phyloP scores from a whole-genome alignment of 2,888 invertebrate species.

The Drosophila picticornis region DNA sequence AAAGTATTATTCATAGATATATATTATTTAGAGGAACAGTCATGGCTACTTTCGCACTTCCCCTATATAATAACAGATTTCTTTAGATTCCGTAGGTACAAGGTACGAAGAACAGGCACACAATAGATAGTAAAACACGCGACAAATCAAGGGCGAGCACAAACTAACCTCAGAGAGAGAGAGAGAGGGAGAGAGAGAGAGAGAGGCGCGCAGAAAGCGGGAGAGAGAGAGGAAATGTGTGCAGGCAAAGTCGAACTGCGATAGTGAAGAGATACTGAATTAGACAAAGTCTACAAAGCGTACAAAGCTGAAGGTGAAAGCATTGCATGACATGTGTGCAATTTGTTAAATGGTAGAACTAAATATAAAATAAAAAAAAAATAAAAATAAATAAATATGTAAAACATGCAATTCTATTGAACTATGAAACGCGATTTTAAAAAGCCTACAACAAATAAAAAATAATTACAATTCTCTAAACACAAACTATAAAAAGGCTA shows the following conservation, averaged over 20 bases:
- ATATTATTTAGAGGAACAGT: not conserved
- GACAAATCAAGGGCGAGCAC: constrained; percentile 41
- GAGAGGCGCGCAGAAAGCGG: not conserved
- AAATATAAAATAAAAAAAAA: not conserved
- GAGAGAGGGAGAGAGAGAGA: not conserved
- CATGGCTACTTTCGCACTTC: not conserved
- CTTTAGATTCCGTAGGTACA: not conserved
- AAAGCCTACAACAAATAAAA: not conserved
- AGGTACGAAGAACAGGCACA: constrained; percentile 1
- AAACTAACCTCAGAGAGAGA: not conserved
- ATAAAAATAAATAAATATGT: not conserved
- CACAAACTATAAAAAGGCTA: not conserved
- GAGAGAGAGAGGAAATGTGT: not conserved
- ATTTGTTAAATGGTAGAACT: constrained; percentile 6
- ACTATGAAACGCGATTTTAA: constrained; percentile 1
- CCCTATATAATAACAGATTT: not conserved
- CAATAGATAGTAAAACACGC: constrained; percentile 21
- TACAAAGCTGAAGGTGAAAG: constrained; percentile 24
- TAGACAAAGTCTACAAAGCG: constrained; percentile 1
- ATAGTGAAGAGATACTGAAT: constrained; percentile 9
- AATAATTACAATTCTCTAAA: not conserved
- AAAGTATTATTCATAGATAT: not conserved
- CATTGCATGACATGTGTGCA: constrained; percentile 30
- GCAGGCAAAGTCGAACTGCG: not conserved
- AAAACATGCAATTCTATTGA: constrained; percentile 7